Evolutionary conservation across 92 coral and sea anemone genomes (phyloP).

Genomic region (Paragorgia papillata): DNA sequence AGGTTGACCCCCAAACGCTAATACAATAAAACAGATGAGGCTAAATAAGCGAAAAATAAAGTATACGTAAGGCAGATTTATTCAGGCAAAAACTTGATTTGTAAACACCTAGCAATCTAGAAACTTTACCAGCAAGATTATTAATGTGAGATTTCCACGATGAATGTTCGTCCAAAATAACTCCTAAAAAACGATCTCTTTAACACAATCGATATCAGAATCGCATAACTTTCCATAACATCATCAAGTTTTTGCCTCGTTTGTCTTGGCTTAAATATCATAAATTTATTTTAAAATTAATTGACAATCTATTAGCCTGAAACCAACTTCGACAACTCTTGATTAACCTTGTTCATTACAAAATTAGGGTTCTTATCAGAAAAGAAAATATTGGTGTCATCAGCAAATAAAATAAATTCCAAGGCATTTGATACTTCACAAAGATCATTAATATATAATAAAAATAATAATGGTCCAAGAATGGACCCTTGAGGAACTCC

Average conservation of each 20-base stretch:
- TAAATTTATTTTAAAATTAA: slow-evolving; percentile 36
- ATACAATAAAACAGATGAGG: background rate
- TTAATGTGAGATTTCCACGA: slow-evolving; percentile 20
- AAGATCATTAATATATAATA: slow-evolving; percentile 54
- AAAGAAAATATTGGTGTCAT: slow-evolving; percentile 40
- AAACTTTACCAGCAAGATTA: slow-evolving; percentile 21
- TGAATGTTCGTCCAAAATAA: slow-evolving; percentile 6
- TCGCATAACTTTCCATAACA: slow-evolving; percentile 17
- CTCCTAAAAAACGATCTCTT: slow-evolving; percentile 6
- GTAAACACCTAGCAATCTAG: slow-evolving; percentile 29
- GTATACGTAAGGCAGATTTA: background rate
- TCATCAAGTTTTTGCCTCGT: slow-evolving; percentile 36
- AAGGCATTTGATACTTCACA: slow-evolving; percentile 54
- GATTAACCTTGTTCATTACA: slow-evolving; percentile 20
- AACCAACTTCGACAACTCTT: slow-evolving; percentile 39
- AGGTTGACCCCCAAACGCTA: slow-evolving; percentile 4
- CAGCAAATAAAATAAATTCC: slow-evolving; percentile 45
- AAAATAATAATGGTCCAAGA: slow-evolving; percentile 51
- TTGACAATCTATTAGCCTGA: slow-evolving; percentile 43
- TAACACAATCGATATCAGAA: slow-evolving; percentile 3
- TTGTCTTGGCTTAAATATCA: slow-evolving; percentile 20
- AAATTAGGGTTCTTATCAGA: slow-evolving; percentile 39
- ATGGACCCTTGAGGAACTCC: slow-evolving; percentile 62
- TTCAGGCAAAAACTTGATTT: slow-evolving; percentile 11
- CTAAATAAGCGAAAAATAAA: background rate